A percentile compares a stretch with the other conserved stretches of the same genome.
phyloP scores from a whole-genome alignment of 2,888 invertebrate genomes.

The Frankliniella intonsa region DNA sequence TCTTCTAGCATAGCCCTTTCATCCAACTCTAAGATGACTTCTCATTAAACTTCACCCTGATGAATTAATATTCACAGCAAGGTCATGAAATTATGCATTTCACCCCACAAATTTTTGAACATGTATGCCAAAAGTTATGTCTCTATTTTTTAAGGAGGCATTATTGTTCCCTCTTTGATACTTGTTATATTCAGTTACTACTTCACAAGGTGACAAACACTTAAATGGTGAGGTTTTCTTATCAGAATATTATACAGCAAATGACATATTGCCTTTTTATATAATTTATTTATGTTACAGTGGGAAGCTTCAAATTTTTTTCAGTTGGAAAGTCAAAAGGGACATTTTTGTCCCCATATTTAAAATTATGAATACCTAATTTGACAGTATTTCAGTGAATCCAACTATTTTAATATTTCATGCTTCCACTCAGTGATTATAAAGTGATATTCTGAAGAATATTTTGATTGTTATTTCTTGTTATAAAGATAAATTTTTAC shows the following conservation, averaged over 20 bases:
- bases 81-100: neutral
- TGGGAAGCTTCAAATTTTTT: neutral
- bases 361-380: neutral
- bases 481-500: neutral
- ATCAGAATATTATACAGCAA: neutral
- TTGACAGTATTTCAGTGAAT: neutral
- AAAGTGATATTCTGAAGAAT: constrained; percentile 20
- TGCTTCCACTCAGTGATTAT: neutral
- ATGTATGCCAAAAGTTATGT: neutral
- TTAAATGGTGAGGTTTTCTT: neutral
- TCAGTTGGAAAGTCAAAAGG: neutral
- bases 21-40: no score
- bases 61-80: no score
- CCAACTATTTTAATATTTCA: neutral
- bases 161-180: neutral
- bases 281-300: neutral
- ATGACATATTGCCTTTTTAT: neutral
- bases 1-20: no score
- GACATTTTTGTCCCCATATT: neutral
- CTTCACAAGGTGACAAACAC: no score
- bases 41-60: no score
- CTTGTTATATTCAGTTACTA: neutral
- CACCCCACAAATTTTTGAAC: neutral
- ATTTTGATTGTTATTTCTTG: neutral
- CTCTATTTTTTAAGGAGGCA: neutral